Conservation (phyloP, 2,888 invertebrate genomes). For the Harpalus rufipes region DNA sequence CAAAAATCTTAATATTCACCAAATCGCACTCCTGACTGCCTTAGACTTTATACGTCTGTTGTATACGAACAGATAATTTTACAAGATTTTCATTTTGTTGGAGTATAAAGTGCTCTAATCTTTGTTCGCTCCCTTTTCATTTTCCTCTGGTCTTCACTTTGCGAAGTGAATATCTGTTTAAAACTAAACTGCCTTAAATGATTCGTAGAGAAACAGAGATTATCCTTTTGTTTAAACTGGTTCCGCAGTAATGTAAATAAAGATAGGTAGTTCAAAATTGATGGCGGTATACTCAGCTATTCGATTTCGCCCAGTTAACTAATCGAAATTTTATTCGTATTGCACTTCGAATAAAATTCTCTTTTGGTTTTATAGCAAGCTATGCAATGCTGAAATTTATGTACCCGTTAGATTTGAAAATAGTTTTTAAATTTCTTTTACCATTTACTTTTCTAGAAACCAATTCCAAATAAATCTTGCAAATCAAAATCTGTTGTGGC, state of each 20-base stretch:
- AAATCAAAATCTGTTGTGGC: too few relatives aligned
- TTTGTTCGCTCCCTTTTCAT: conserved; percentile 23
- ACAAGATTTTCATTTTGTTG: conserved; percentile 44
- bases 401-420: neutral
- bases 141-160: conserved; percentile 43
- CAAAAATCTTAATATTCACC: conserved; percentile 4
- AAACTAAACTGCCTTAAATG: conserved; percentile 24
- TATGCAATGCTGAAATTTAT: neutral
- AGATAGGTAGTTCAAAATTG: conserved; percentile 7
- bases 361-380: neutral
- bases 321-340: too few relatives aligned
- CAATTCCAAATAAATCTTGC: neutral
- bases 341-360: neutral
- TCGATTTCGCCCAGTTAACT: neutral
- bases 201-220: conserved; percentile 22
- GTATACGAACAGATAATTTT: conserved; percentile 7
- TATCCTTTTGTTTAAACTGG: conserved; percentile 11
- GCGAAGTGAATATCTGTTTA: conserved; percentile 47
- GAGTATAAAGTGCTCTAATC: conserved; percentile 45
- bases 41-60: neutral
- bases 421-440: neutral
- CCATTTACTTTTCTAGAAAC: neutral
- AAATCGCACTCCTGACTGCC: conserved; percentile 15
- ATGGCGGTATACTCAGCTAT: neutral
- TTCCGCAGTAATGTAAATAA: neutral